Conservation (phyloP, 2,113 vertebrate species). For the Oryzias celebensis region DNA sequence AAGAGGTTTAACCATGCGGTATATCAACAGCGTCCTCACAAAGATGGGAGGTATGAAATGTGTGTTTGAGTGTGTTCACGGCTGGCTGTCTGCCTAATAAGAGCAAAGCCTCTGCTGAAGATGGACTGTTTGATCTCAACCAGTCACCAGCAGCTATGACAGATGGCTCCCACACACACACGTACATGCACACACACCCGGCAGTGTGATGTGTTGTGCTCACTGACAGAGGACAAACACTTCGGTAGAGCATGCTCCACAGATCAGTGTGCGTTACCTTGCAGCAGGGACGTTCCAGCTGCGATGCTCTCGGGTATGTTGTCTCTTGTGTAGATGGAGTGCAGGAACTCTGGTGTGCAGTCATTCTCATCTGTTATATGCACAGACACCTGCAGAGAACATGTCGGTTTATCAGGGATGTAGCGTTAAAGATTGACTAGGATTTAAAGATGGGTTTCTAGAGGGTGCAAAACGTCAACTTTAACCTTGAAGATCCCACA, state of each 20-base stretch:
- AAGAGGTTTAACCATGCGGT: neutral
- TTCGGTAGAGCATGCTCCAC: constrained; percentile 2
- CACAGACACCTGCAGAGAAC: constrained; percentile 77
- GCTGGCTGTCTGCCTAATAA: constrained; percentile 51
- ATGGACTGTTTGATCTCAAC: constrained; percentile 52
- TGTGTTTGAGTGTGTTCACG: constrained; percentile 11
- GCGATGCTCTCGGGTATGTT: constrained; percentile 81
- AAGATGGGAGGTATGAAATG: constrained; percentile 4
- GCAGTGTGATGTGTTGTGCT: constrained; percentile 25
- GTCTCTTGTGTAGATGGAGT: constrained; percentile 86
- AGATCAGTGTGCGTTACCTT: constrained; percentile 73
- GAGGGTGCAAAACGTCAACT: too few relatives aligned
- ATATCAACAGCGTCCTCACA: neutral
- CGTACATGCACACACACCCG: constrained; percentile 32
- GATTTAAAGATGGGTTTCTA: too few relatives aligned
- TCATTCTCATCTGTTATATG: constrained; percentile 87
- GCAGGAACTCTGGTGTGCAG: constrained; percentile 89
- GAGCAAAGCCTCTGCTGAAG: constrained; percentile 53
- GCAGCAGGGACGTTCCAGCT: constrained; percentile 82
- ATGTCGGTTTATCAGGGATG: neutral
- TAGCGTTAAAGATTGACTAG: too few relatives aligned
- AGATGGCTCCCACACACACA: constrained; percentile 35
- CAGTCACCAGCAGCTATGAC: constrained; percentile 51
- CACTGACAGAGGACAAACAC: constrained; percentile 14
- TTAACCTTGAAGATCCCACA: too few relatives aligned